Evolutionary conservation across 2,797 vertebrate species (phyloP), one percentile per base, ranked within the genome.

Genomic region (Notamacropus eugenii): DNA sequence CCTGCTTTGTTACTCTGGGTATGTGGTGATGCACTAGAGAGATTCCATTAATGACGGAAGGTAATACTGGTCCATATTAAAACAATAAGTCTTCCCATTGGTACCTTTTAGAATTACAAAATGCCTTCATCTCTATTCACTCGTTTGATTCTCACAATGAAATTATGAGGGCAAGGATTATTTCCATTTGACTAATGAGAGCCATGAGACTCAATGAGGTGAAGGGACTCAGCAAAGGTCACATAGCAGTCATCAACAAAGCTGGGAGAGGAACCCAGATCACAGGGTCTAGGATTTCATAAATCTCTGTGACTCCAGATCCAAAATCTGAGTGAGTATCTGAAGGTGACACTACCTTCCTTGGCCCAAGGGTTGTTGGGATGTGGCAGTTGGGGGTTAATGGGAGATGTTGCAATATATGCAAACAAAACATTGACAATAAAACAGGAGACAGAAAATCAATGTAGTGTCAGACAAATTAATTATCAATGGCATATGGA

Each of bases 381-480:
- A 96, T 93, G 96, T 91, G 92, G 52, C 55, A 95, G 91, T 55
- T 96, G 0, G 90, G 0, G 93, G 96, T 98, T 98, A 98, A 98
- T 95, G 96, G 97, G 97, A 98, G 97, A 87, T 97, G 97, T 97
- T 97, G 91, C 93, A 96, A 97, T 96, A 96, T 98, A 95, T 98
- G 96, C 97, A 94, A 95, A 97, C 92, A 97, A 98, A 98, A 98
- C 95, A 96, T 91, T 95, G 96, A 95, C 98, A 98, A 97, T 95
- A 98, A 98, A 97, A 97, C 94, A 94, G 95, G 93, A 97, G 97
- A 97, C 52, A 90, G 97, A 95, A 98, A 98, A 97, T 98, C 98
- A 97, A 97, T 97, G 91, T 31, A 12, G 96, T 98, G 97, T 98
- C 98, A 97, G 97, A 98, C 97, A 98, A 98, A 98, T 98, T 98